phyloP scores from a whole-genome alignment of 2,113 vertebrate genomes.

The Pelobates fuscus region DNA sequence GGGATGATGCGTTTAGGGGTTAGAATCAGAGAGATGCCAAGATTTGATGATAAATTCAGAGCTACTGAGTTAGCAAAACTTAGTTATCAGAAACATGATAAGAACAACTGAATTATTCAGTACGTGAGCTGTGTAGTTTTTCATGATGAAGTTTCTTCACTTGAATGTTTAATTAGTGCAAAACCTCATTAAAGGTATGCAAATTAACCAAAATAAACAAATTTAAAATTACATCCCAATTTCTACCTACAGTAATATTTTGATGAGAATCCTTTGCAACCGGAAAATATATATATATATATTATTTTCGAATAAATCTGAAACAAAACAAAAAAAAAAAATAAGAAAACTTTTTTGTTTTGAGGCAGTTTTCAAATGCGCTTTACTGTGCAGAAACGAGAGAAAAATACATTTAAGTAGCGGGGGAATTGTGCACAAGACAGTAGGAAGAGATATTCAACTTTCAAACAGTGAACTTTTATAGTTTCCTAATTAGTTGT shows the following conservation, averaged over 20 bases:
- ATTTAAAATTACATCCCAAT: neutral
- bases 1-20: neutral
- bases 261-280: neutral
- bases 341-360: too few relatives aligned
- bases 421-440: too few relatives aligned
- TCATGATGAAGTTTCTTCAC: neutral
- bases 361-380: too few relatives aligned
- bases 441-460: too few relatives aligned
- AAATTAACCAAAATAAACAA: neutral
- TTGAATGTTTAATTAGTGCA: neutral
- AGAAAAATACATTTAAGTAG: too few relatives aligned
- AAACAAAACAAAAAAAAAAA: too few relatives aligned
- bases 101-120: neutral
- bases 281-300: too few relatives aligned
- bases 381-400: too few relatives aligned
- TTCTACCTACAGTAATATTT: neutral
- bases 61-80: neutral
- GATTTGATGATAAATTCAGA: neutral
- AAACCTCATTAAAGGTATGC: neutral
- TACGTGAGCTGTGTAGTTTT: neutral
- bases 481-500: slow-evolving; percentile 4
- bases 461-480: too few relatives aligned
- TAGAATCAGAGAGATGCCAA: neutral
- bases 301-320: too few relatives aligned
- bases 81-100: neutral